Evolutionary conservation across 2,113 vertebrate species (phyloP), one percentile per base, ranked within the genome.

Genomic region (Gallinago media): DNA sequence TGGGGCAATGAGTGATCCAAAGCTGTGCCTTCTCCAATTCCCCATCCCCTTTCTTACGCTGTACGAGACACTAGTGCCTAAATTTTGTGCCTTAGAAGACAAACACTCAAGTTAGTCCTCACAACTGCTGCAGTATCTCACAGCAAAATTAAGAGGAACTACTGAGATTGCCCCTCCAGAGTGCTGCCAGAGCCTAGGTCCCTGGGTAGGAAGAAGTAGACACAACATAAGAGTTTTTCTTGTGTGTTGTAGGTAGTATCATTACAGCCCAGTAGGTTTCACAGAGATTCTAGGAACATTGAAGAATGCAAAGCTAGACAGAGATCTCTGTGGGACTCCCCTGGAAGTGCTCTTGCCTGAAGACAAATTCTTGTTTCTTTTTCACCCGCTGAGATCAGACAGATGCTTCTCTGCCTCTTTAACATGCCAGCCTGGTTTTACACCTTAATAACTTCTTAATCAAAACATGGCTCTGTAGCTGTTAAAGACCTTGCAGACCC

Each of bases 1-100:
- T 1, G 0, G 6, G 21, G 23, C 54, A 73, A 12, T 0, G 1
- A 52, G 23, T 9, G 15, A 89, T 73, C 29, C 50, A 56, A 54
- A 66, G 14, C 8, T 74, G 8, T 78, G 15, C 13, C 20, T 85
- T 61, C 46, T 61, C 32, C 46, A 50, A 27, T 29, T 85, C 21
- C 7, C 4, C 6, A 12, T 50, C 31, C 25, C 10, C 6, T 86
- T 92, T 73, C 59, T 29, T 73, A 34, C 27, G 27, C 22, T 38
- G 8, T 47, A 81, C 27, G 70, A 77, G 12, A 4, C 46, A 44
- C 25, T 25, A 15, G 22, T 71, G 19, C 31, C 20, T 29, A 52
- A 46, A 32, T 70, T 56, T 77, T 23, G 12, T 49, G 32, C 11
- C 25, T 34, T 47, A 38, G 11, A 11, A 0, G 11, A 21, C 11